Base-by-base conservation (phyloP, 2,888 invertebrate species). In the Tricholauxania praeusta region DNA sequence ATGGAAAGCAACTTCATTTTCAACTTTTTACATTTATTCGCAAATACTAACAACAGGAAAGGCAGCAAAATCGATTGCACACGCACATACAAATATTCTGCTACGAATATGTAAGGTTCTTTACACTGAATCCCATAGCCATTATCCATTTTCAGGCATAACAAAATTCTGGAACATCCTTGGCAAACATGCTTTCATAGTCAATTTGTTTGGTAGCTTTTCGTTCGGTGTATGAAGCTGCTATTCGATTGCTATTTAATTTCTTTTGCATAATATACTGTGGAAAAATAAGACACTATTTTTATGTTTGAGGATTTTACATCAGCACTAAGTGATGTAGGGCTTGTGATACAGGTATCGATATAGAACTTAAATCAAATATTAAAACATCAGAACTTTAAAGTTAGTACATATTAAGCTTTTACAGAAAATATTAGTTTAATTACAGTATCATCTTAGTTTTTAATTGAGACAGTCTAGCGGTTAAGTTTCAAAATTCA, bases 241-340 rank as follows among this genome's bases (percentile, higher is more conserved):
- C n/a, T 51, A 63, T 47, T 71, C 63, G 67, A 72, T 72, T 72
- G 72, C 39, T 60, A 72, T 74, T 72, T 74, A 74, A 74, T 72
- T 72, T 74, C 64, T 59, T 17, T 39, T 28, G 59, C 71, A 65
- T 65, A 39, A 28, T 51, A 51, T 39, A 12, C 48, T 60, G 2
- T 19, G 19, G 51, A 60, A 69, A 59, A 69, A 69, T 69, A 32
- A 55, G 53, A 55, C 55, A 47, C 57, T 57, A 67, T 57, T 67
- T 22, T 48, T 67, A 48, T 15, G 39, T 32, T 17, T 39, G 39
- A 28, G 28, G 22, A 48, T 48, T n/a, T 57, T 57, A 57, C 67
- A 17, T 22, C 10, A n/a, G 39, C 19, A n/a, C 15, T 19, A 12
- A 4, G 53, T 48, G 5, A 28, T 28, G 14, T 57, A 28, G 22